phyloP scores from a whole-genome alignment of 2,888 invertebrate species.

The Phlogophora meticulosa region DNA sequence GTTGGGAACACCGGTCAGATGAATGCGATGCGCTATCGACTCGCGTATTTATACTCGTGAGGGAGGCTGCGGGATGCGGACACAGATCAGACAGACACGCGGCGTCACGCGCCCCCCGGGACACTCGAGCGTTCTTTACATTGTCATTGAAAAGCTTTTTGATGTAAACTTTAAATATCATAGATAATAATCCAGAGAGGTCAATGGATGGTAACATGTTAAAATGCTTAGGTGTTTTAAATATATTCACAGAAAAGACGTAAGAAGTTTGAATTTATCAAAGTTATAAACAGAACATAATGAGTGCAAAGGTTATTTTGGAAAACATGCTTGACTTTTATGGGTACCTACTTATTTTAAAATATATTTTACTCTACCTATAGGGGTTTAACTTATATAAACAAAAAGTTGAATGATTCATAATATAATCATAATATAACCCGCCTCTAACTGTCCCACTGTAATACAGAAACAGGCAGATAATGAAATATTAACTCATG shows the following conservation, averaged over 20 bases:
- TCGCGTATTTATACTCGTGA: conserved; percentile 77
- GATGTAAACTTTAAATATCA: conserved; percentile 42
- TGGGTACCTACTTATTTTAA: not conserved
- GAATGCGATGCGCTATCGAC: conserved; percentile 80
- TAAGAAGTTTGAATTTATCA: not conserved
- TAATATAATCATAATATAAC: too few relatives aligned
- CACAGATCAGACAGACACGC: conserved; percentile 67
- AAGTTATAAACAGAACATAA: not conserved
- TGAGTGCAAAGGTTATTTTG: not conserved
- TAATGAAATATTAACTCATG: too few relatives aligned
- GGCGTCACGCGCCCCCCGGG: conserved; percentile 29
- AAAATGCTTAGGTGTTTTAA: not conserved
- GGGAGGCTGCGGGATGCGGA: conserved; percentile 69
- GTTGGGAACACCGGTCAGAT: conserved; percentile 68
- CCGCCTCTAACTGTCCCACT: too few relatives aligned
- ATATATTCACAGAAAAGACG: not conserved
- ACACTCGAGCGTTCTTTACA: conserved; percentile 53
- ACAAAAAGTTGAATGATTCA: not conserved
- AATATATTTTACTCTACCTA: too few relatives aligned
- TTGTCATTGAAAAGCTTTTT: conserved; percentile 61
- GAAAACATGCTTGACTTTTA: not conserved
- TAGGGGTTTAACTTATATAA: not conserved
- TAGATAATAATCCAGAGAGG: conserved; percentile 14
- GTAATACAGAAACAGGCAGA: too few relatives aligned
- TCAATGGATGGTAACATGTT: not conserved